Evolutionary conservation across 2,113 vertebrate genomes (phyloP), one percentile per base, ranked within the genome.

Genomic region (Nyctereutes procyonoides): DNA sequence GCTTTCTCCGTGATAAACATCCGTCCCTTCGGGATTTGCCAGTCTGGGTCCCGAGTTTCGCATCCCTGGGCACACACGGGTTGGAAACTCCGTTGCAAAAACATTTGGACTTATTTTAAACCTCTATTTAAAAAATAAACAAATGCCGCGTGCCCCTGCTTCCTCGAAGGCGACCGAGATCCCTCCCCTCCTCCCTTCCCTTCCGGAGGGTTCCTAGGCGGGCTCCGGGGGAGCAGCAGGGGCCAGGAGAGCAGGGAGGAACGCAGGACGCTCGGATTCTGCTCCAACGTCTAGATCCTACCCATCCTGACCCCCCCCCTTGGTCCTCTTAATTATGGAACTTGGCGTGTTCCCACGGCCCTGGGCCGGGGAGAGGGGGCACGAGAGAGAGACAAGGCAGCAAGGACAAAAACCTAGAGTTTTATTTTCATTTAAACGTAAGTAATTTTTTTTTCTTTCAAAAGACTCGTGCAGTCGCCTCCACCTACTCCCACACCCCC

Each of bases 371-470:
- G 5, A 30, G 9, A n/a, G 14, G 7, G 12, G n/a, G 11, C n/a
- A 11, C 6, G 43, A 56, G 26, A 76, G 28, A 71, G 67, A 30
- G 77, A 77, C 32, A 51, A 76, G 48, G 4, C 63, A 55, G 5
- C 51, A 38, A 16, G 16, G 76, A n/a, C 35, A 65, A 63, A 48
- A 69, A 26, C 38, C 30, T 19, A 69, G 55, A 28, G 24, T 55
- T 95, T 82, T 76, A 38, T 35, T 94, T 95, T 85, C 11, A 88
- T 77, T 79, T 90, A 48, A 92, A 92, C 26, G n/a, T 53, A 58
- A 81, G 71, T 14, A 35, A 1, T 16, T 51, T 35, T 73, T 79
- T 79, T 35, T 1, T 9, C 13, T 32, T 77, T 83, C 38, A 38
- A 94, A 92, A 92, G 79, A 65, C 65, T 19, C 5, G 24, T 14